Evolutionary conservation across 2,113 vertebrate genomes (phyloP).

Genomic region (Xiphorhynchus elegans): DNA sequence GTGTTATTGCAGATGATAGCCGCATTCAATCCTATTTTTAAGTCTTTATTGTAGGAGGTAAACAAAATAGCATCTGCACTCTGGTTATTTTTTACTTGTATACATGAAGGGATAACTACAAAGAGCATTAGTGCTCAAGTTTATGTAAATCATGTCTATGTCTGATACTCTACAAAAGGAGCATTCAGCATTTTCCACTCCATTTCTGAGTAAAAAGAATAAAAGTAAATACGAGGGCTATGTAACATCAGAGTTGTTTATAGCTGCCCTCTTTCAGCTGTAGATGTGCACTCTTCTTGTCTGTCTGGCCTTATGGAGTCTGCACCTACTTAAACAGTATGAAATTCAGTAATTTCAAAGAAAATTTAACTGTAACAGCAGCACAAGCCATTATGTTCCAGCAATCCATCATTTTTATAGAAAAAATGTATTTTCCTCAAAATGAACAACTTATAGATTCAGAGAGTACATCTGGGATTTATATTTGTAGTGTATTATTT

Average conservation of each 20-base stretch:
- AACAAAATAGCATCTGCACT: constrained; percentile 23
- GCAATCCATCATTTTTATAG: constrained; percentile 10
- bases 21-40: constrained; percentile 7
- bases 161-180: background rate
- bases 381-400: constrained; percentile 10
- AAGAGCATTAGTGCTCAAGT: background rate
- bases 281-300: background rate
- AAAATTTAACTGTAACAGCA: constrained; percentile 21
- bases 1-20: background rate
- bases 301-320: background rate
- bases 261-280: background rate
- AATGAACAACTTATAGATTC: constrained; percentile 42
- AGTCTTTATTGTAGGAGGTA: constrained; percentile 1
- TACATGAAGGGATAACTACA: background rate
- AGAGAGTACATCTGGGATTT: constrained; percentile 11
- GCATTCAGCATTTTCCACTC: background rate
- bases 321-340: background rate
- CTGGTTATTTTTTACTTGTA: background rate
- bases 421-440: constrained; percentile 8
- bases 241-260: background rate
- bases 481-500: background rate
- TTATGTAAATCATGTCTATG: background rate
- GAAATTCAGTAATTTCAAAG: background rate
- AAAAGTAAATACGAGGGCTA: background rate
- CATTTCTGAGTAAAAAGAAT: background rate